phyloP scores from a whole-genome alignment of 2,888 invertebrate genomes.

The Hemicrepidius hirtus region DNA sequence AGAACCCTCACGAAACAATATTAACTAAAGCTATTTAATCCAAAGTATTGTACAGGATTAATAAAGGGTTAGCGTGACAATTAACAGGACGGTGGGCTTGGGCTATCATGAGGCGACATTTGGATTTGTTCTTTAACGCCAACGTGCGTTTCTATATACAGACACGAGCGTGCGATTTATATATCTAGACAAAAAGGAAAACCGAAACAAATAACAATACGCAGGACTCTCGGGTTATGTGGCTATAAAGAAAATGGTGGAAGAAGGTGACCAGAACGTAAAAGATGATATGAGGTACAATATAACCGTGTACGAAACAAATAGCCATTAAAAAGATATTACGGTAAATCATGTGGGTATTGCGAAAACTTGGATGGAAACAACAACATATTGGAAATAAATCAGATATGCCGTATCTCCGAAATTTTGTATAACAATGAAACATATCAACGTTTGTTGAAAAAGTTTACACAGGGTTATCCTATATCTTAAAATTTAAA shows the following conservation, averaged over 20 bases:
- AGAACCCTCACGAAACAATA: background rate
- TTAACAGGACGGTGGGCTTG: background rate
- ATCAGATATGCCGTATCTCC: slow-evolving; percentile 7
- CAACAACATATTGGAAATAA: slow-evolving; percentile 29
- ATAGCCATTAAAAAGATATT: slow-evolving; percentile 30
- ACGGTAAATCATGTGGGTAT: slow-evolving; percentile 27
- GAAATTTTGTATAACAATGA: slow-evolving; percentile 7
- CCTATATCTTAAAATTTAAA: slow-evolving; percentile 18
- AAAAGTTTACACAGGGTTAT: slow-evolving; percentile 9
- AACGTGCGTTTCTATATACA: background rate
- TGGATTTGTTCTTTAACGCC: background rate
- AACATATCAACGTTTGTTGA: background rate
- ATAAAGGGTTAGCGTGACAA: slow-evolving; percentile 21
- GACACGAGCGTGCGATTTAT: slow-evolving; percentile 6
- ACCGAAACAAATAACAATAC: slow-evolving; percentile 12
- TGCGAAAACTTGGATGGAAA: slow-evolving; percentile 16
- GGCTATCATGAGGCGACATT: slow-evolving; percentile 7
- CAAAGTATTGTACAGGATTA: slow-evolving; percentile 4
- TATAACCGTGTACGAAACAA: slow-evolving; percentile 22
- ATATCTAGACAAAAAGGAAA: slow-evolving; percentile 3
- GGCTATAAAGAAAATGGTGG: slow-evolving; percentile 18
- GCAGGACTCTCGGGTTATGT: slow-evolving; percentile 1
- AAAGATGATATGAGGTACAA: slow-evolving; percentile 25
- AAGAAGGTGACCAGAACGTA: slow-evolving; percentile 24
- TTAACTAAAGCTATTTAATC: background rate